A percentile compares a stretch with the other conserved stretches of the same genome.
phyloP scores from a whole-genome alignment of 2,888 invertebrate genomes.

The Unio pictorum region DNA sequence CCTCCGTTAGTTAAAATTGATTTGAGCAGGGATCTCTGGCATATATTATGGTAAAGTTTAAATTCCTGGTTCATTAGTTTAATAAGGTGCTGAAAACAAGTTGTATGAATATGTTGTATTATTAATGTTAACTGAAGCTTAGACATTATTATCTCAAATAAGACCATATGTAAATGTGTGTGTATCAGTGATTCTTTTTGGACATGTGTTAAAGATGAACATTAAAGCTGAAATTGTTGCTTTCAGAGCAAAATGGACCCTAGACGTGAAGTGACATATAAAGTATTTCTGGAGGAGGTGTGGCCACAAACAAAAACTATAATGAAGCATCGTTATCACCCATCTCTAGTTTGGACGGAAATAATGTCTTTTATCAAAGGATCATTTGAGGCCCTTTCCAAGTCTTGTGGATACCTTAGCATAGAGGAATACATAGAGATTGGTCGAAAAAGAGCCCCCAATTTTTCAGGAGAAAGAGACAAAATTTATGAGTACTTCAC shows the following conservation, averaged over 20 bases:
- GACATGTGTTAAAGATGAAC: too few species aligned
- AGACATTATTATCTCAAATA: too few species aligned
- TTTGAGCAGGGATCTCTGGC: too few species aligned
- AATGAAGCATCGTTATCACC: slow-evolving; percentile 23
- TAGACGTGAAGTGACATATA: slow-evolving; percentile 44
- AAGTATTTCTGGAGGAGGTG: slow-evolving; percentile 40
- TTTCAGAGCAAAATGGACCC: not conserved
- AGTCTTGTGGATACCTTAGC: slow-evolving; percentile 18
- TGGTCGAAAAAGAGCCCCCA: slow-evolving; percentile 40
- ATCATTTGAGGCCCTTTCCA: slow-evolving; percentile 35
- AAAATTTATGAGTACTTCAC: slow-evolving; percentile 32
- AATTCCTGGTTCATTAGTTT: too few species aligned
- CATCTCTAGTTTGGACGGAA: slow-evolving; percentile 53
- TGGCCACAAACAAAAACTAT: slow-evolving; percentile 32
- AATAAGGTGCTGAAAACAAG: too few species aligned
- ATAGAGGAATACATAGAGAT: slow-evolving; percentile 28
- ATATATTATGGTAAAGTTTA: too few species aligned
- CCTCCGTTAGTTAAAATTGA: too few species aligned
- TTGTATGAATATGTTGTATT: too few species aligned
- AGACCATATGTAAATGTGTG: too few species aligned
- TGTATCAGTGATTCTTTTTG: too few species aligned
- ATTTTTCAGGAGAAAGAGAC: slow-evolving; percentile 34
- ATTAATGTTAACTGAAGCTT: too few species aligned
- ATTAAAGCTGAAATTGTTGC: too few species aligned
- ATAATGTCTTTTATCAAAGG: slow-evolving; percentile 48